Base-by-base conservation (phyloP, 2,888 invertebrate species). In the Hirtodrosophila confusa region DNA sequence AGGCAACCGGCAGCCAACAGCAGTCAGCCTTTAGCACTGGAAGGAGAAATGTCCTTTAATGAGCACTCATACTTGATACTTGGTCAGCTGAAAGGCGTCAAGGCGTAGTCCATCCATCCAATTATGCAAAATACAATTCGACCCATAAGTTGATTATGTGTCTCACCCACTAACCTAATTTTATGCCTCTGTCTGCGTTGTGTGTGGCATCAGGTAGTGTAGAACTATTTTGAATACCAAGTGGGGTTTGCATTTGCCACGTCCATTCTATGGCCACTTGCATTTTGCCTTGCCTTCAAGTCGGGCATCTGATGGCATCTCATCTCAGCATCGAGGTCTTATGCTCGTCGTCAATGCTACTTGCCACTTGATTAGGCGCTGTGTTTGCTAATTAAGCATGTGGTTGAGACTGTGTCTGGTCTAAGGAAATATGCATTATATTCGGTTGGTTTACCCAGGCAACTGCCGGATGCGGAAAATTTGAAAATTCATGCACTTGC, bases 91-190 rank as follows among this genome's bases (percentile, higher is more conserved):
- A 36, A 33, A 61, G 69, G 49, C 75, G 63, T 55, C 83, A 66
- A 82, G 72, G 71, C 76, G 40, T 24, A 54, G 55, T 68, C 75
- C 73, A 76, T 68, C 57, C 48, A 71, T 85, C 82, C 80, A 87
- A 87, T 85, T 85, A 84, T 78, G 82, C 61, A 76, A 73, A 69
- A 69, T 65, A 68, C 70, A 84, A 67, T 67, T 64, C 78, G 75
- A 82, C 76, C 80, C 79, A 88, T 88, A 80, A 83, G 73, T 83
- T 80, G 86, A 85, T 86, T 88, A 88, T 83, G 70, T 78, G 75
- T 75, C 78, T 85, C 80, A 84, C 88, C 88, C 85, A 85, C 86
- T 85, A 85, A 85, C 85, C 85, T 64, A 85, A 88, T 85, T 80
- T 61, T 40, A 49, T 65, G 50, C 43, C 31, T 40, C 36, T 43